Percentiles rank a stretch among this genome's conserved stretches.
These are phyloP conservation scores for Garra rufa DNA, from an alignment of 2,113 vertebrate species.

Conservation along the genomic window DNA sequence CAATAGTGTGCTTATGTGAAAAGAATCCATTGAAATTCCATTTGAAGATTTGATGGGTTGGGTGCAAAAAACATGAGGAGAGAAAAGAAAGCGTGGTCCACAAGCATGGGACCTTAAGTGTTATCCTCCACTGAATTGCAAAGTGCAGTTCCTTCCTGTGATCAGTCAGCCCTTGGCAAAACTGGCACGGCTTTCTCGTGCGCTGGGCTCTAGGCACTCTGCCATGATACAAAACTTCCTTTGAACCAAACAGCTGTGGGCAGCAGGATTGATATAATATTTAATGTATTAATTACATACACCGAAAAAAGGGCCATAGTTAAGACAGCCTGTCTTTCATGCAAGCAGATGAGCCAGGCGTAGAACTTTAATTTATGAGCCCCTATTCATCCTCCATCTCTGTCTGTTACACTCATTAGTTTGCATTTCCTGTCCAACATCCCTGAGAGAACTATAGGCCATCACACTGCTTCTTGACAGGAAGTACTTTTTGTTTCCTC, in stretches of 20 bases:
- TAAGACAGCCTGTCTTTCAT: constrained; percentile 65
- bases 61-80: constrained; percentile 39
- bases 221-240: constrained; percentile 73
- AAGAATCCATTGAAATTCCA: constrained; percentile 68
- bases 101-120: constrained; percentile 64
- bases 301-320: constrained; percentile 64
- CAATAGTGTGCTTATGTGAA: constrained; percentile 59
- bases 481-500: not conserved
- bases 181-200: constrained; percentile 72
- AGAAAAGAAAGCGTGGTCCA: constrained; percentile 38
- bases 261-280: constrained; percentile 74
- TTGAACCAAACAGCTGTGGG: constrained; percentile 74
- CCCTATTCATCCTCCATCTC: constrained; percentile 32
- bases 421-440: constrained; percentile 12
- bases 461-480: not conserved
- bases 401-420: constrained; percentile 18
- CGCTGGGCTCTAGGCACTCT: constrained; percentile 62
- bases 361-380: constrained; percentile 62
- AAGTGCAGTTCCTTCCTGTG: constrained; percentile 76
- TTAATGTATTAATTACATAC: constrained; percentile 78
- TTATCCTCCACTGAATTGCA: constrained; percentile 75
- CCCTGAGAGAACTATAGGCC: not conserved
- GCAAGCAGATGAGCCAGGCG: constrained; percentile 60
- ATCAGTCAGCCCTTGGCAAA: constrained; percentile 76
- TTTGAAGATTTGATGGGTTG: constrained; percentile 62